Evolutionary conservation across 2,797 vertebrate genomes (phyloP), one percentile per base, ranked within the genome.

Genomic region (Poeciliopsis gracilis): DNA sequence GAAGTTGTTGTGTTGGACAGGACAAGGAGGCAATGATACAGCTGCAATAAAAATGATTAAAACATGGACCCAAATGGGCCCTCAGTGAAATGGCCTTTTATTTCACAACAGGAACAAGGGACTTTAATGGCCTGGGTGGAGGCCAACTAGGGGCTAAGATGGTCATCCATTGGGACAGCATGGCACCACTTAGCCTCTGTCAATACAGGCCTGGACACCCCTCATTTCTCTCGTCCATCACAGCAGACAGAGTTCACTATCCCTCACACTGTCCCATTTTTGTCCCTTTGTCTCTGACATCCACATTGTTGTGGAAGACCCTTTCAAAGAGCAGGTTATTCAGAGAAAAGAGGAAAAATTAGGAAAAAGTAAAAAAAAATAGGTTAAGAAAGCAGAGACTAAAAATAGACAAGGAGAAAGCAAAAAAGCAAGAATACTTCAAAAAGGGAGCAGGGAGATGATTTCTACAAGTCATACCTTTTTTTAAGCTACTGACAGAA

Each of bases 81-180:
- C 82, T 89, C 75, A 59, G 90, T 89, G 88, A 93, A 92, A 83
- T 86, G 79, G 83, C 82, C 82, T 91, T 91, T 91, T 82, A 89
- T 92, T 93, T 94, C 77, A 75, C 88, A 91, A 92, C 90, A 77
- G 87, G 89, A 91, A 89, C 84, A 82, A 87, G 73, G 70, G 80
- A 81, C 86, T 91, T 93, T 95, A 95, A 95, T 91, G 93, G 93
- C 88, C 92, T 92, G 90, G 93, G 91, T 77, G 88, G 87, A 75
- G 90, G 92, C 90, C 93, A 94, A 85, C 79, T 67, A 75, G 92
- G 83, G 84, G 38, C 83, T 83, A 70, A 91, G 85, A 82, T 76
- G 83, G 86, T 87, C 89, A 86, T 84, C 89, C 88, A 80, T 85
- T 83, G 78, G 84, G 90, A 91, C 90, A 87, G 84, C 25, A 70